Conservation (phyloP, 2,113 vertebrate species). For the Pitta sordida region DNA sequence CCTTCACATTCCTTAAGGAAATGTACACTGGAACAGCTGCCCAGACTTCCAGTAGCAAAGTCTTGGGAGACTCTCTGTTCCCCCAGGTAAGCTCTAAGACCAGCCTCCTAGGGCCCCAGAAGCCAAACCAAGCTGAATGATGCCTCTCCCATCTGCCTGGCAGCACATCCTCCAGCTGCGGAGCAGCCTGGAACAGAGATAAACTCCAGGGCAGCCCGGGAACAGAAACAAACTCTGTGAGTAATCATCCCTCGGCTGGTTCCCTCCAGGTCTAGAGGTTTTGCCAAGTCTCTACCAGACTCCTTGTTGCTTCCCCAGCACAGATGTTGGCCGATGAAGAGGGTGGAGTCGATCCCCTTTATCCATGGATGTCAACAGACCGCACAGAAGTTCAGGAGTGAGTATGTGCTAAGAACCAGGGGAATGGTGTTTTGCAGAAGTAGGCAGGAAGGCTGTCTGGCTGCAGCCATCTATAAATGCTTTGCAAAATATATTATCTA, state of each 20-base stretch:
- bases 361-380: neutral
- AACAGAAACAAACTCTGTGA: conserved; percentile 15
- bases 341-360: neutral
- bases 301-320: neutral
- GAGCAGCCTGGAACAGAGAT: conserved; percentile 12
- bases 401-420: neutral
- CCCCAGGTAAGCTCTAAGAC: neutral
- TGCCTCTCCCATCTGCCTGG: neutral
- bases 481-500: neutral
- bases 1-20: neutral
- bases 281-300: neutral
- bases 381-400: neutral
- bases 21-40: neutral
- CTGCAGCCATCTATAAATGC: neutral
- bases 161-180: neutral
- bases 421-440: neutral
- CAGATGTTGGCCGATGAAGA: neutral
- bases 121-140: neutral
- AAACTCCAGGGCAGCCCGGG: conserved; percentile 9
- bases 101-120: neutral
- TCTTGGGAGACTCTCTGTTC: neutral
- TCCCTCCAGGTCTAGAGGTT: neutral
- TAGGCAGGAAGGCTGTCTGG: neutral
- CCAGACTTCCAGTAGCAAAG: neutral
- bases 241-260: neutral